These are phyloP conservation scores for Habrosyne pyritoides DNA, from an alignment of 2,888 invertebrate species.

Conservation along the genomic window DNA sequence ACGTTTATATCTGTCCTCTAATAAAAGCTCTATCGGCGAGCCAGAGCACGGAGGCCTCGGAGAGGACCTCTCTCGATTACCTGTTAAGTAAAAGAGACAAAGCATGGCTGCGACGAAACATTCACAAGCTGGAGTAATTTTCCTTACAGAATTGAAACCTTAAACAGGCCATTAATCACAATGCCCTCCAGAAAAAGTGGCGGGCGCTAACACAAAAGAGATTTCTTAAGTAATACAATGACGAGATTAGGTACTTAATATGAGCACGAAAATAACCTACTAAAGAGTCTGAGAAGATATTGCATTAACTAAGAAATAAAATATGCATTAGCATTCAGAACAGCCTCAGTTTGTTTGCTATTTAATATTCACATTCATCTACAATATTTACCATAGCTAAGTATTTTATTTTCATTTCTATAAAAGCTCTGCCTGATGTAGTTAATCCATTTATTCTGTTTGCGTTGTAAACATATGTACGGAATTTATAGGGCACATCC, in stretches of 20 bases:
- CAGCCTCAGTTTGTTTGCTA: not conserved
- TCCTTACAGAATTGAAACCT: too few species aligned
- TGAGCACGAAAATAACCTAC: not conserved
- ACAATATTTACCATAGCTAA: not conserved
- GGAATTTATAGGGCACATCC: not conserved
- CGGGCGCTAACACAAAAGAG: too few species aligned
- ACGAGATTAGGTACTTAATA: not conserved
- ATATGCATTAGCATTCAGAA: not conserved
- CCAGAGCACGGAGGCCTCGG: too few species aligned
- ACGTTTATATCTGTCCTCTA: too few species aligned
- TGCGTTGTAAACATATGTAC: not conserved
- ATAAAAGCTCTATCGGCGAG: too few species aligned
- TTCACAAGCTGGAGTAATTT: too few species aligned
- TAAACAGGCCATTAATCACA: too few species aligned
- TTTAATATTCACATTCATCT: not conserved
- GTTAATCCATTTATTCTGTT: conserved; percentile 4
- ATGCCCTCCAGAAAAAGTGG: too few species aligned
- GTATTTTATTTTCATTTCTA: conserved; percentile 2
- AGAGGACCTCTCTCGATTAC: too few species aligned
- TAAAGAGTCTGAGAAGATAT: not conserved
- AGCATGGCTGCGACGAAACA: too few species aligned
- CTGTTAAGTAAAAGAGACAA: too few species aligned
- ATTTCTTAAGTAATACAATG: too few species aligned
- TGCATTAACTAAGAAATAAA: not conserved
- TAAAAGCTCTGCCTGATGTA: not conserved